These are phyloP conservation scores for Microcaecilia unicolor DNA, from an alignment of 2,797 vertebrate genomes.

Conservation along the genomic window DNA sequence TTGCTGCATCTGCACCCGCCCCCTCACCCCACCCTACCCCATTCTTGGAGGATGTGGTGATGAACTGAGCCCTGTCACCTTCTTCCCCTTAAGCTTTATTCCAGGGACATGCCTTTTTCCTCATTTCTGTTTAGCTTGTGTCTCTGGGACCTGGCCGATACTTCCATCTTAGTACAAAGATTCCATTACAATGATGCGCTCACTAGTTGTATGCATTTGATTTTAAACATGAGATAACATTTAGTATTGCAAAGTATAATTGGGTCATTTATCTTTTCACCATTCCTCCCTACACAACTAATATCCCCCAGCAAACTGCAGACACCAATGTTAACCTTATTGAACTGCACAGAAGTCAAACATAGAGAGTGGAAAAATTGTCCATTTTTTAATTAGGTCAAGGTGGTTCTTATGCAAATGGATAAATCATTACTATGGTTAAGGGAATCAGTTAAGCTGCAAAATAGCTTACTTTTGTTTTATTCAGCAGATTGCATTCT, in stretches of 20 bases:
- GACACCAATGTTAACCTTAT: neutral
- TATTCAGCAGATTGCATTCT: neutral
- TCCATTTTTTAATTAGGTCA: slow-evolving; percentile 20
- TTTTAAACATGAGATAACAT: neutral
- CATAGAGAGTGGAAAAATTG: neutral
- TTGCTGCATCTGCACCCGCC: no score
- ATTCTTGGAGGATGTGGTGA: slow-evolving; percentile 8
- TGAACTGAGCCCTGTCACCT: no score
- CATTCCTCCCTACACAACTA: neutral
- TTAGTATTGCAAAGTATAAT: neutral
- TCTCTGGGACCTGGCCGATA: no score
- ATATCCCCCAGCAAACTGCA: slow-evolving; percentile 1
- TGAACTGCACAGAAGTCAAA: neutral
- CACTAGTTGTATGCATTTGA: slow-evolving; percentile 4
- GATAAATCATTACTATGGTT: slow-evolving; percentile 3
- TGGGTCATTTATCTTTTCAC: neutral
- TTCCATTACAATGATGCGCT: neutral
- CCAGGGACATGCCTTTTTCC: slow-evolving; percentile 4
- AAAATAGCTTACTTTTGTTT: neutral
- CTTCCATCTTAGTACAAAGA: no score
- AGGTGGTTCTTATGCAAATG: slow-evolving; percentile 4
- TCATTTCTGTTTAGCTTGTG: neutral
- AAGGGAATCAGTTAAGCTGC: slow-evolving; percentile 13
- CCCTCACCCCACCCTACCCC: slow-evolving; percentile 33
- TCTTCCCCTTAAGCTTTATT: slow-evolving; percentile 8